Percentiles rank a stretch among this genome's conserved stretches.
Evolutionary conservation across 2,113 vertebrate genomes (phyloP).

Genomic region (Varanus komodoensis): DNA sequence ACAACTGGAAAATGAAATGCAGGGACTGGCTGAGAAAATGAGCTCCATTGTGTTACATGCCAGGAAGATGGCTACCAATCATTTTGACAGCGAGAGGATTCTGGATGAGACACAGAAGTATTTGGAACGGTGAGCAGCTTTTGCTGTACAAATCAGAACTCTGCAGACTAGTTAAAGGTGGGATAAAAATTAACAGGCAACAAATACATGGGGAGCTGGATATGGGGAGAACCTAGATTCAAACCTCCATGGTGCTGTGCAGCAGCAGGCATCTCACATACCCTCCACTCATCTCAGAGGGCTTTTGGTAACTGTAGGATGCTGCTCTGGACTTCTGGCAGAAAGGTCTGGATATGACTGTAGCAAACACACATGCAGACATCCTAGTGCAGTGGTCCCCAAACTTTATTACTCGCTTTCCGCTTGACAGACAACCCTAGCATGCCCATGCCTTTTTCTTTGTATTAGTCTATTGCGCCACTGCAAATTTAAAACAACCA

Average conservation of each 20-base stretch:
- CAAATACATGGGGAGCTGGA: background rate
- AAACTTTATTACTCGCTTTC: no score
- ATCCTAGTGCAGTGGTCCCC: no score
- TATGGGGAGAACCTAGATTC: background rate
- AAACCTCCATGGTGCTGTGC: background rate
- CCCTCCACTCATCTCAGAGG: background rate
- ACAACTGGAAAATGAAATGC: constrained; percentile 84
- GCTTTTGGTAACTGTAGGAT: background rate
- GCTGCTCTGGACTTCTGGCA: background rate
- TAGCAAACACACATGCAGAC: background rate
- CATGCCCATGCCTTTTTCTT: no score
- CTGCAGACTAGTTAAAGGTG: background rate
- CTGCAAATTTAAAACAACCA: no score
- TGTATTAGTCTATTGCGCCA: no score
- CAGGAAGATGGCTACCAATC: constrained; percentile 80
- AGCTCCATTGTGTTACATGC: constrained; percentile 83
- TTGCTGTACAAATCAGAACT: background rate
- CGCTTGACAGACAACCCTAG: no score
- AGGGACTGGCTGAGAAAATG: constrained; percentile 86
- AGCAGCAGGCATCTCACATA: background rate
- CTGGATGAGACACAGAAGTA: constrained; percentile 84
- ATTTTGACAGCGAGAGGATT: constrained; percentile 85
- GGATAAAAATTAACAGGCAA: background rate
- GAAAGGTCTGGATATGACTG: background rate
- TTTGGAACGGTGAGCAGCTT: constrained; percentile 78